Percentiles rank a stretch among this genome's conserved stretches.
Evolutionary conservation across 2,113 vertebrate species (phyloP).

Genomic region (Bubo scandiacus): DNA sequence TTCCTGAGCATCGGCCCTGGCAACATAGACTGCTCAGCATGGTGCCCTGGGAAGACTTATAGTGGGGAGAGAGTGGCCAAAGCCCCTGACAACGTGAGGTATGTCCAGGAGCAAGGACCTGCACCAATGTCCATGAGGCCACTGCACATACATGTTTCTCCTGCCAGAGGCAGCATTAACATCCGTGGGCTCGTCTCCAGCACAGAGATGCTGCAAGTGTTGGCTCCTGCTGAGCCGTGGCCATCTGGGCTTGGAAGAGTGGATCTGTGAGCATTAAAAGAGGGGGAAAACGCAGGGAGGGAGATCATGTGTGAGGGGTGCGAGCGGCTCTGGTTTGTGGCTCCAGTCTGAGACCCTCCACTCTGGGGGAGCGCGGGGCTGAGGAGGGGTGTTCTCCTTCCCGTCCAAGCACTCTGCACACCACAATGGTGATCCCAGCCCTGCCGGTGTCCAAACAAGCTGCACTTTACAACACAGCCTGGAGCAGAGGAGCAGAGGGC

Average conservation of each 20-base stretch:
- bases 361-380: too few relatives aligned
- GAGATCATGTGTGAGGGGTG: not conserved
- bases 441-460: fast-evolving
- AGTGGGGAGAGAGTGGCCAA: not conserved
- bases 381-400: not conserved
- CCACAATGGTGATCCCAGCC: not conserved
- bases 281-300: fast-evolving
- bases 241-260: not conserved
- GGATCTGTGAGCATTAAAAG: not conserved
- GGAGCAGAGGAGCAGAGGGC: not conserved
- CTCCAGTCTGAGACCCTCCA: not conserved
- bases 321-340: fast-evolving
- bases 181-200: not conserved
- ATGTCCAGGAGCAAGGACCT: not conserved
- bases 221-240: not conserved
- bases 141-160: not conserved
- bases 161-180: not conserved
- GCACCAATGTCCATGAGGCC: fast-evolving
- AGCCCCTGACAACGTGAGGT: not conserved
- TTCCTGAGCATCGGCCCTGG: not conserved
- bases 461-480: not conserved
- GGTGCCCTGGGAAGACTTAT: not conserved
- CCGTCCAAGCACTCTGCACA: not conserved
- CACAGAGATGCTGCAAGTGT: not conserved
- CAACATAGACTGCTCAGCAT: not conserved